Base-by-base conservation (phyloP, 2,113 vertebrate genomes). In the Myanophis thanlyinensis region DNA sequence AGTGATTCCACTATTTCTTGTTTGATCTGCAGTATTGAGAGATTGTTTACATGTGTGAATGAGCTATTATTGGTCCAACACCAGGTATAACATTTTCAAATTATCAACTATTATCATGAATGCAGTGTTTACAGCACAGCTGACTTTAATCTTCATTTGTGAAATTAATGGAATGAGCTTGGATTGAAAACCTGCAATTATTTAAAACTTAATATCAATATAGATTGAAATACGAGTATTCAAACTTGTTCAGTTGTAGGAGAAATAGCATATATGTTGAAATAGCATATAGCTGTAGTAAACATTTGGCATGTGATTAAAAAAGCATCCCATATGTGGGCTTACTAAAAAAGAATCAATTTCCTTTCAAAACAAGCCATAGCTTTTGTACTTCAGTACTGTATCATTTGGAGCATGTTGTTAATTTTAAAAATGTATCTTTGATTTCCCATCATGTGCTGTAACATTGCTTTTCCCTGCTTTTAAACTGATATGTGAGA, bases 401-500 rank as follows among this genome's bases (percentile, higher is more conserved):
- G 89, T 73, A 90, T 49, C 95, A 97, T 96, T 95, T 96, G 95
- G 94, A 94, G 95, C 93, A 94, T 96, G 86, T 56, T 95, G 89
- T 89, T 97, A 84, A 95, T 96, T 97, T 92, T 95, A 95, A 96
- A 98, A 97, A 94, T 95, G 97, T 46, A 95, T 94, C 59, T 15
- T 1, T 90, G 30, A n/a, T 96, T 97, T 97, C 94, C 93, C 91
- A 90, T 56, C 92, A 90, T 92, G 30, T 23, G 87, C 27, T 93
- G 7, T 48, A 90, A 73, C 88, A 95, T 94, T 9, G 94, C 90
- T 46, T 94, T 91, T 52, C 90, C 40, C 62, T 89, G 27, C 4
- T 92, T 88, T 94, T 95, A 96, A 89, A 49, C 93, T 95, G 89
- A 3, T 73, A 85, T 94, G 30, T 48, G 46, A 95, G 97, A 95